These are phyloP conservation scores for Raja brachyura DNA, from an alignment of 2,113 vertebrate species.

Conservation along the genomic window DNA sequence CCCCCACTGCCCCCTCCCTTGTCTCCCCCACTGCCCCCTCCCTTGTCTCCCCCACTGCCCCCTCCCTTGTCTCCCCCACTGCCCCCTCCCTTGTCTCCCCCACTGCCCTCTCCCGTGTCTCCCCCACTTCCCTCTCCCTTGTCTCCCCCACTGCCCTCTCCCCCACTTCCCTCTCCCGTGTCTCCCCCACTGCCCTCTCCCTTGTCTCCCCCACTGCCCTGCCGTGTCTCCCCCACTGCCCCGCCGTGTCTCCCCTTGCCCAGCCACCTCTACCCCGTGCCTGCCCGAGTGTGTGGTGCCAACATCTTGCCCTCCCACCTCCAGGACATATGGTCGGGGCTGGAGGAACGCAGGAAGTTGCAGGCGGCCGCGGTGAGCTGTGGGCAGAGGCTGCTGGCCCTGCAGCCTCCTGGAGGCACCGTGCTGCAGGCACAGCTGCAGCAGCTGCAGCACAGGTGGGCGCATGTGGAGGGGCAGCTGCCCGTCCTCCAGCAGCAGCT, in stretches of 20 bases:
- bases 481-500: slow-evolving; percentile 67
- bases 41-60: neutral
- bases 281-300: neutral
- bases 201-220: too few species aligned
- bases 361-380: slow-evolving; percentile 63
- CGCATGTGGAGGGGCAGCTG: slow-evolving; percentile 56
- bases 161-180: neutral
- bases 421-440: slow-evolving; percentile 57
- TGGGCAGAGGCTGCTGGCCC: slow-evolving; percentile 66
- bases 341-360: slow-evolving; percentile 62
- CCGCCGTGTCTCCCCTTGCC: too few species aligned
- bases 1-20: neutral
- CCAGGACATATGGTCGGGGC: slow-evolving; percentile 72
- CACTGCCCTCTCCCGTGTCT: neutral
- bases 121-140: too few species aligned
- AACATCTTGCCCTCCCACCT: neutral
- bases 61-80: neutral
- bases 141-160: neutral
- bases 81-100: too few species aligned
- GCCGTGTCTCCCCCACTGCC: too few species aligned
- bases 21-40: neutral
- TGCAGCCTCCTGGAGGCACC: slow-evolving; percentile 61
- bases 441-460: slow-evolving; percentile 72
- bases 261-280: too few species aligned
- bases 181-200: neutral